Conservation (phyloP, 2,888 invertebrate species). For the Hyposoter dolosus region DNA sequence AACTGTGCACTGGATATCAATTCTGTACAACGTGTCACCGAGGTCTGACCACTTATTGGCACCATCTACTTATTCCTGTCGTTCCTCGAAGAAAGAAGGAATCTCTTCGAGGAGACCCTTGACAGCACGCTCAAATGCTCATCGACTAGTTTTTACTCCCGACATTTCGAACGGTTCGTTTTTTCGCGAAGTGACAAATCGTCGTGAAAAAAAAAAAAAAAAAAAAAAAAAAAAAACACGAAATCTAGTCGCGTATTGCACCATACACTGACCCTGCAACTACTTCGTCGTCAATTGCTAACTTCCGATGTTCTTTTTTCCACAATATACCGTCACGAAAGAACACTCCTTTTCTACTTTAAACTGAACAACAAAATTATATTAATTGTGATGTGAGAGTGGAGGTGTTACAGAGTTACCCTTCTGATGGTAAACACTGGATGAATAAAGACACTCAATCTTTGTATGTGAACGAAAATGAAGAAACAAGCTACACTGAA, state of each 20-base stretch:
- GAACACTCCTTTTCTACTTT: slow-evolving; percentile 19
- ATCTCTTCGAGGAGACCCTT: slow-evolving; percentile 21
- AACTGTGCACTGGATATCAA: slow-evolving; percentile 87
- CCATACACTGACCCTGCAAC: slow-evolving; percentile 27
- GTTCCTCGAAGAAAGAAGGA: slow-evolving; percentile 3
- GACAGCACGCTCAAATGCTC: slow-evolving; percentile 47
- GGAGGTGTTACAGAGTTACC: slow-evolving; percentile 17
- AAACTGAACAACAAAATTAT: slow-evolving; percentile 21
- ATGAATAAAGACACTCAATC: slow-evolving; percentile 9
- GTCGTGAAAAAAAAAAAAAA: background rate
- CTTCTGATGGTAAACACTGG: background rate
- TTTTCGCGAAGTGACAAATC: slow-evolving; percentile 34
- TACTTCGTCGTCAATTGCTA: slow-evolving; percentile 48
- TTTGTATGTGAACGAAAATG: slow-evolving; percentile 10
- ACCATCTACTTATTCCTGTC: slow-evolving; percentile 37
- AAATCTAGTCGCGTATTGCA: slow-evolving; percentile 26
- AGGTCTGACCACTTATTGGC: slow-evolving; percentile 75
- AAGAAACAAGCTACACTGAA: background rate
- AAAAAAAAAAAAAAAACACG: background rate
- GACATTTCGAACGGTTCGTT: slow-evolving; percentile 34
- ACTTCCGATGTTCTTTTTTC: slow-evolving; percentile 11
- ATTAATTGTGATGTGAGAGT: slow-evolving; percentile 33
- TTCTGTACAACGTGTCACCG: slow-evolving; percentile 79
- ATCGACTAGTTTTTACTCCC: background rate
- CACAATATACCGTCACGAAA: slow-evolving; percentile 23